A percentile compares a stretch with the other conserved stretches of the same genome.
phyloP scores from a whole-genome alignment of 2,888 invertebrate genomes.

The Cataglyphis cursor region DNA sequence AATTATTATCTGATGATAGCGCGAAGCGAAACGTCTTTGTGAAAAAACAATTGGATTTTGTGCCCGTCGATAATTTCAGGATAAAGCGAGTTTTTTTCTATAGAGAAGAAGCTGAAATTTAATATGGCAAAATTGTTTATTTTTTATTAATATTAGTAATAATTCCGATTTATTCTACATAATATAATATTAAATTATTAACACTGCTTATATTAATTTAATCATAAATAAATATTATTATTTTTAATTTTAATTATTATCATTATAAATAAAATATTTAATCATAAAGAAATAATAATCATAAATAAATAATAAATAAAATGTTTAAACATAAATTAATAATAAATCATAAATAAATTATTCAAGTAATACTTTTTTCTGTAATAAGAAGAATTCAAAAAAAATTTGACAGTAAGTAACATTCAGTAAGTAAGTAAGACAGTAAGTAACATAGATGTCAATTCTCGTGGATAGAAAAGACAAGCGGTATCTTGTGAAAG shows the following conservation, averaged over 20 bases:
- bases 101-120: background rate
- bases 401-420: background rate
- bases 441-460: background rate
- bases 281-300: too few species aligned
- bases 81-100: background rate
- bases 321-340: too few species aligned
- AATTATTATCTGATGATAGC: constrained; percentile 12
- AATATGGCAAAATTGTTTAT: constrained; percentile 10
- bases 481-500: constrained; percentile 4
- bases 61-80: background rate
- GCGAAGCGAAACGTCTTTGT: background rate
- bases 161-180: background rate
- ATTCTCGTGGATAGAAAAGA: background rate
- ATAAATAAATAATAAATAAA: too few species aligned
- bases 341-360: background rate
- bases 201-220: background rate
- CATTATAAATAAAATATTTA: too few species aligned
- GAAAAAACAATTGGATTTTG: background rate
- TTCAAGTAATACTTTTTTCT: background rate
- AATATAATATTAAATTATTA: background rate
- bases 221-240: background rate
- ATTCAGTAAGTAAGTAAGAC: too few species aligned
- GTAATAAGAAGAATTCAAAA: background rate
- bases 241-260: too few species aligned
- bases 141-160: background rate